phyloP scores from a whole-genome alignment of 92 coral and sea anemone species.

The Pocillopora meandrina region DNA sequence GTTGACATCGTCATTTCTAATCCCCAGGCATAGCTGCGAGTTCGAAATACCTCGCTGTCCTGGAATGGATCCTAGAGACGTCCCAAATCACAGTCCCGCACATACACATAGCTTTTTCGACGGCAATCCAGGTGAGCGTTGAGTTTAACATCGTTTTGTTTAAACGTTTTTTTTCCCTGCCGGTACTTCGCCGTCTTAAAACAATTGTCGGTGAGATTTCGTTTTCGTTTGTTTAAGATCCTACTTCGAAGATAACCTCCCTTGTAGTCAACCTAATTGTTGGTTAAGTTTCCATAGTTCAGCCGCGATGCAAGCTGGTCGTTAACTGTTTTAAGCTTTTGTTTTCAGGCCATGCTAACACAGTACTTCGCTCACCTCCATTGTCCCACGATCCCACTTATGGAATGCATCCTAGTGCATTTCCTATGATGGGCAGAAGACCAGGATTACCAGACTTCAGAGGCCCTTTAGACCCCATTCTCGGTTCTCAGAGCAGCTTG shows the following conservation, averaged over 20 bases:
- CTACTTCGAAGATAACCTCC: not conserved
- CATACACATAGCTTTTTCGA: constrained; percentile 98
- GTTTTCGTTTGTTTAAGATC: constrained; percentile 18
- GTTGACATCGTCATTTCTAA: constrained; percentile 86
- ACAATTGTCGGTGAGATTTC: constrained; percentile 14
- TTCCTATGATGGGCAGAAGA: constrained; percentile 96
- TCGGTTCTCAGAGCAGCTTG: constrained; percentile 74
- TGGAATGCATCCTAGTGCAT: constrained; percentile 92
- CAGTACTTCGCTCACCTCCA: constrained; percentile 95
- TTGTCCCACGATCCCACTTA: constrained; percentile 94
- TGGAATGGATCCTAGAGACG: constrained; percentile 96
- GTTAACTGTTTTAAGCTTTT: constrained; percentile 29
- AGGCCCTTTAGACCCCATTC: constrained; percentile 78
- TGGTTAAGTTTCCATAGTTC: not conserved
- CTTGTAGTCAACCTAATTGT: not conserved
- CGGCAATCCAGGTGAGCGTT: constrained; percentile 88
- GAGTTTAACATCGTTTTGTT: constrained; percentile 3
- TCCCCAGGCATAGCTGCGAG: constrained; percentile 73
- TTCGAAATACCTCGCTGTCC: constrained; percentile 44
- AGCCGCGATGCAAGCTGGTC: constrained; percentile 13
- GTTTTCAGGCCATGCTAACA: constrained; percentile 86
- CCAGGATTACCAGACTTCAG: constrained; percentile 79
- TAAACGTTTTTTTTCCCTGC: constrained; percentile 40
- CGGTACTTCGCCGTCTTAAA: constrained; percentile 25
- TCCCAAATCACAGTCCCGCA: constrained; percentile 98